A percentile compares a stretch with the other conserved stretches of the same genome.
These are phyloP conservation scores for Drosophila monieri DNA, from an alignment of 2,888 invertebrate genomes.

Conservation along the genomic window DNA sequence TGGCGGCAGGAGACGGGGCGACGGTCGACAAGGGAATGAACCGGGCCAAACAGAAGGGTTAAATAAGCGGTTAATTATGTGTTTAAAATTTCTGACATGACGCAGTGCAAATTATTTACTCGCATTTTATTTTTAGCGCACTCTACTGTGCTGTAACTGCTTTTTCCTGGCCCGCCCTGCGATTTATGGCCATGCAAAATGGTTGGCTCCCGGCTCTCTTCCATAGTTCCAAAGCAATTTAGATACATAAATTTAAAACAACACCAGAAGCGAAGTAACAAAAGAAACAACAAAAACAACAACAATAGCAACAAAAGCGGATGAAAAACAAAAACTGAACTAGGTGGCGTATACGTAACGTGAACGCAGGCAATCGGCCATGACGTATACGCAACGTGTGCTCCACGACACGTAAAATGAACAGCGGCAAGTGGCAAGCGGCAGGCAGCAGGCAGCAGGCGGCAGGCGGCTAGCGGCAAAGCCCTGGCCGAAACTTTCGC, in stretches of 20 bases:
- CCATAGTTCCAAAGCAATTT: constrained; percentile 41
- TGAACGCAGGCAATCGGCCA: constrained; percentile 40
- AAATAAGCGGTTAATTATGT: constrained; percentile 81
- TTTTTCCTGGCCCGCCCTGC: constrained; percentile 30
- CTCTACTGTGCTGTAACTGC: constrained; percentile 8
- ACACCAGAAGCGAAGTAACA: background rate
- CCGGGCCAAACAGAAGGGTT: constrained; percentile 65
- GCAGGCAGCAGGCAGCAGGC: background rate
- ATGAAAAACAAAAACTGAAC: constrained; percentile 31
- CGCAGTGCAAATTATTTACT: constrained; percentile 78
- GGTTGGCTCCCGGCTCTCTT: constrained; percentile 21
- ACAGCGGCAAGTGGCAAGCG: constrained; percentile 9
- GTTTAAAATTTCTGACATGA: constrained; percentile 77
- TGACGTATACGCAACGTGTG: constrained; percentile 56
- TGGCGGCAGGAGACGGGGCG: constrained; percentile 21
- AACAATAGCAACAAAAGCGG: background rate
- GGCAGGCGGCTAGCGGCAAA: constrained; percentile 13
- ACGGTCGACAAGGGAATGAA: background rate
- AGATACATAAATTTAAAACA: constrained; percentile 42
- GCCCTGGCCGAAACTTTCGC: constrained; percentile 47
- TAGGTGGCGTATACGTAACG: constrained; percentile 53
- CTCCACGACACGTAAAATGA: constrained; percentile 24
- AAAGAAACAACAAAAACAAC: background rate
- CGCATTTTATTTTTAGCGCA: constrained; percentile 73
- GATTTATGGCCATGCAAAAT: constrained; percentile 50